Evolutionary conservation across 1,140 invertebrate genomes (phyloP), one percentile per base, ranked within the genome.

Genomic region (Drosophila kikkawai): DNA sequence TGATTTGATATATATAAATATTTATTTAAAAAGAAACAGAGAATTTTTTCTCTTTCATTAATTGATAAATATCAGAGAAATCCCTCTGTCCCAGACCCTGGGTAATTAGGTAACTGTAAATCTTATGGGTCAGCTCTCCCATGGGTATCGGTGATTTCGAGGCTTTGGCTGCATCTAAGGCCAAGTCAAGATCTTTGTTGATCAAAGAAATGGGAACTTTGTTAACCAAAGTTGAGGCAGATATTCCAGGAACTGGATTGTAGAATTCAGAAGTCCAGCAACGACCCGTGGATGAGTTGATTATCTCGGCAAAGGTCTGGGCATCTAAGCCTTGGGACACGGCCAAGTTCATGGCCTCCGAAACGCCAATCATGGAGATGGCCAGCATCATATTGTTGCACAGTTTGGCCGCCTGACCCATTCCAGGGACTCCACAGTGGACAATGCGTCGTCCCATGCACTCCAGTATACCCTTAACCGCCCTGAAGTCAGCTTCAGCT

Each of bases 381-480:
- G 95, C 98, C 71, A 99, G 94, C 17, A 98, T 95, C 97, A 99
- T 98, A 91, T 99, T 99, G 92, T 99, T 99, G 92, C 98, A 98
- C 11, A 99, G 48, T 94, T 99, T 99, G 1, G 98, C 98, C 1
- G 97, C 97, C 93, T 99, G 97, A 5, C 99, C 99, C 86, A 96
- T 96, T 4, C 99, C 99, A 12, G 96, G 94, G 7, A 95, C 93
- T 3, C 99, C 99, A 90, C 98, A 99, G 92, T 99, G 96, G 36
- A 98, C 95, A 29, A 98, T 95, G 88, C 97, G 98, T 51, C 96
- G 96, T 1, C 99, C 99, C 98, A 99, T 99, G 17, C 95, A 94
- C 63, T 95, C 90, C 1, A 99, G 94, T 34, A 98, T 91, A 1
- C 95, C 94, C 85, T 96, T 95, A 0, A 96, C 96, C 36, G 94